Evolutionary conservation across 2,113 vertebrate genomes (phyloP), one percentile per base, ranked within the genome.

Genomic region (Dendrocopos noguchii): DNA sequence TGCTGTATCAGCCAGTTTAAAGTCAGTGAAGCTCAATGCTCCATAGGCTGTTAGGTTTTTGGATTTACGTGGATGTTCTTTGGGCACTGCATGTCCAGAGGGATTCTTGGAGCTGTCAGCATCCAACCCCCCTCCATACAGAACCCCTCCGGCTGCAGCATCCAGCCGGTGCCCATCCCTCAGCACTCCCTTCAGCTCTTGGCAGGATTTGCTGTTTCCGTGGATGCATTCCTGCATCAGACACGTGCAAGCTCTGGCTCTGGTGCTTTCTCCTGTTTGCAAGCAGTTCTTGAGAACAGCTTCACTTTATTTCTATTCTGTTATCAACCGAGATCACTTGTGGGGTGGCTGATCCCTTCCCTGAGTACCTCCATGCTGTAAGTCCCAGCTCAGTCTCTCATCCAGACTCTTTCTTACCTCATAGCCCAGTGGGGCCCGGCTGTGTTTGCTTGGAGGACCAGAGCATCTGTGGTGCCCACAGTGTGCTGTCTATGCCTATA

Each of bases 361-460:
- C 44, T 75, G 86, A 36, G n/a, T 52, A 12, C 31, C 47, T 8
- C 80, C 3, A 2, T 0, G 1, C 86, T 76, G 55, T 31, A 50
- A 77, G 53, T 24, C 70, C 70, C 70, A 42, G 9, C 47, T 80
- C 31, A 15, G 33, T 36, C 63, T 82, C 46, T 10, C 8, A 14
- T 39, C 60, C 68, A 60, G 64, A 12, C 20, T 55, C 12, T 24
- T 14, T 31, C 4, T 4, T 21, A 13, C 60, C n/a, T 71, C 53
- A 1, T 1, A 75, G 65, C 36, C 42, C 65, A 76, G 5, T 0
- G 0, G 55, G 21, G 25, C 24, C 29, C 2, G 1, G 2, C 25
- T 76, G 44, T 65, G 67, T 61, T 64, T 65, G 25, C 63, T 5
- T 1, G 8, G 46, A 52, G 80, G 36, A 7, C 42, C 12, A 3